Conservation (phyloP, 92 coral and sea anemone species). For the Zoanthus solanderi region DNA sequence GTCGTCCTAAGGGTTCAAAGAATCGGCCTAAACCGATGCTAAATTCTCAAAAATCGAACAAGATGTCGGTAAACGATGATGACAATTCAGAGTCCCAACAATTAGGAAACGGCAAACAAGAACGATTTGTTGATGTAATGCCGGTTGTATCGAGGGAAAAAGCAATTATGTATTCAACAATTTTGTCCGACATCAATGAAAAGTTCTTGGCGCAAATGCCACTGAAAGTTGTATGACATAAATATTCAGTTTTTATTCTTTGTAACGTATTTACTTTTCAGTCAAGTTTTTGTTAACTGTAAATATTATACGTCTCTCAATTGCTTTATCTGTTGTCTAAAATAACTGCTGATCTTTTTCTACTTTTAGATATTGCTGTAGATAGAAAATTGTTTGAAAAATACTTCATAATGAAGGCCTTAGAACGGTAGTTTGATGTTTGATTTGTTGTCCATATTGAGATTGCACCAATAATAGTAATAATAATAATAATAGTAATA, state of each 20-base stretch:
- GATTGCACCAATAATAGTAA: too few relatives aligned
- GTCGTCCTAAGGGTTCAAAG: constrained; percentile 97
- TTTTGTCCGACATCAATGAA: constrained; percentile 92
- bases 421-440: too few relatives aligned
- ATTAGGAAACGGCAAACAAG: constrained; percentile 59
- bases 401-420: too few relatives aligned
- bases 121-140: constrained; percentile 67
- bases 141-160: constrained; percentile 91
- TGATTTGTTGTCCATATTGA: too few relatives aligned
- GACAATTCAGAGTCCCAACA: constrained; percentile 61
- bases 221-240: constrained; percentile 75
- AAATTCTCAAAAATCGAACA: constrained; percentile 57
- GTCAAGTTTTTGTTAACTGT: not conserved
- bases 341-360: too few relatives aligned
- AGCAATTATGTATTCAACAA: constrained; percentile 84
- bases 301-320: not conserved
- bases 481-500: too few relatives aligned
- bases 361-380: too few relatives aligned
- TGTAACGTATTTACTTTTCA: not conserved
- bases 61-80: constrained; percentile 17
- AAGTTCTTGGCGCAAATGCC: constrained; percentile 91
- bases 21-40: constrained; percentile 90
- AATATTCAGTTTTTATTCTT: not conserved
- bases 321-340: too few relatives aligned
- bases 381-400: too few relatives aligned